Conservation (phyloP, 2,113 vertebrate genomes). For the Gobio gobio region DNA sequence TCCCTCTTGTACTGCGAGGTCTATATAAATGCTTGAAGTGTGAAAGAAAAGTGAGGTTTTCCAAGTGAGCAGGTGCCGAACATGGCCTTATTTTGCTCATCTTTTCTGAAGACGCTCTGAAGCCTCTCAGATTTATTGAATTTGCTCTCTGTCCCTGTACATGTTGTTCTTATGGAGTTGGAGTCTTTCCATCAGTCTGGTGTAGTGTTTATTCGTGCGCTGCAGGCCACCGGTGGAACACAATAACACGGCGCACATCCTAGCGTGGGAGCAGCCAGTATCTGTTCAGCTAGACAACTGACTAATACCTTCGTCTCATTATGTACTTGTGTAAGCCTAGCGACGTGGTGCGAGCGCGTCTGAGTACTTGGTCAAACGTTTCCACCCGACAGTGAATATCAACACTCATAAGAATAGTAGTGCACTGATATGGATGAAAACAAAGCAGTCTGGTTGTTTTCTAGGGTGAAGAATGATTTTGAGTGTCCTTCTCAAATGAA, state of each 20-base stretch:
- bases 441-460: not conserved
- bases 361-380: not conserved
- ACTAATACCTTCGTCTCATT: conserved; percentile 29
- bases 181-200: conserved; percentile 27
- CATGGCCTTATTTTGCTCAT: not conserved
- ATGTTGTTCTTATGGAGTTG: conserved; percentile 4
- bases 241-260: conserved; percentile 4
- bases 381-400: not conserved
- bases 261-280: conserved; percentile 27
- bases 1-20: not conserved
- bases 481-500: not conserved
- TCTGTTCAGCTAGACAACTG: conserved; percentile 36
- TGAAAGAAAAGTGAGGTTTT: conserved; percentile 6
- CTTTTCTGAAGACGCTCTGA: not conserved
- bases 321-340: not conserved
- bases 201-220: conserved; percentile 32
- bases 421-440: not conserved
- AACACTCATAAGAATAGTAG: not conserved
- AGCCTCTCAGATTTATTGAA: not conserved
- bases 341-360: not conserved
- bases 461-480: not conserved
- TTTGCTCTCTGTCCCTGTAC: not conserved
- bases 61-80: not conserved
- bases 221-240: not conserved
- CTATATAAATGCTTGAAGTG: conserved; percentile 5